Evolutionary conservation across 1,140 invertebrate species (phyloP).

Genomic region (Cataglyphis hispanica): DNA sequence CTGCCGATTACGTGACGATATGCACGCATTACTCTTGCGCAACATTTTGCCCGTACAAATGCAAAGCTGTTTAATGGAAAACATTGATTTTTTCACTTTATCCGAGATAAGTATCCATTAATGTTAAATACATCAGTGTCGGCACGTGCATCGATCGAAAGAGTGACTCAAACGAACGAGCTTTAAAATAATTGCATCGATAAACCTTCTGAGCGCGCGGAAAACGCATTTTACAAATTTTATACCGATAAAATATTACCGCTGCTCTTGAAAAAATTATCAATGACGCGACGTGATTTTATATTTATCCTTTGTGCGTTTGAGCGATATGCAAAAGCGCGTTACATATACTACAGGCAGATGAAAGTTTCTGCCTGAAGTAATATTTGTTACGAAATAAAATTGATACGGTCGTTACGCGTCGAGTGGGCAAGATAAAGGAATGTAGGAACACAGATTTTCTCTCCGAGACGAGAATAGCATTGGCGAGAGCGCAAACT

Average conservation of each 20-base stretch:
- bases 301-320: neutral
- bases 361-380: neutral
- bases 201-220: neutral
- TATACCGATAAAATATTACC: neutral
- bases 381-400: slow-evolving; percentile 20
- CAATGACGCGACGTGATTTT: neutral
- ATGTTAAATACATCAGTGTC: neutral
- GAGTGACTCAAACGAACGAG: slow-evolving; percentile 1
- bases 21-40: neutral
- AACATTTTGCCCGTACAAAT: slow-evolving; percentile 6
- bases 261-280: neutral
- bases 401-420: neutral
- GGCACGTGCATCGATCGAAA: neutral
- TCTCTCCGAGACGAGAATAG: neutral
- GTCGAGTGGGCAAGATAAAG: slow-evolving; percentile 20
- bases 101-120: slow-evolving; percentile 20
- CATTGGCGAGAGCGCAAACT: neutral
- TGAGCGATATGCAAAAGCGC: neutral
- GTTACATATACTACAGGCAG: too few species aligned
- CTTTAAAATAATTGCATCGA: slow-evolving; percentile 2
- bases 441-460: neutral
- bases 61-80: slow-evolving; percentile 29
- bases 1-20: slow-evolving; percentile 21
- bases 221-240: neutral
- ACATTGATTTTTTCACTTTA: slow-evolving; percentile 10